Percentiles rank a stretch among this genome's conserved stretches.
Conservation (phyloP, 2,797 vertebrate species). For the Loriculus beryllinus region DNA sequence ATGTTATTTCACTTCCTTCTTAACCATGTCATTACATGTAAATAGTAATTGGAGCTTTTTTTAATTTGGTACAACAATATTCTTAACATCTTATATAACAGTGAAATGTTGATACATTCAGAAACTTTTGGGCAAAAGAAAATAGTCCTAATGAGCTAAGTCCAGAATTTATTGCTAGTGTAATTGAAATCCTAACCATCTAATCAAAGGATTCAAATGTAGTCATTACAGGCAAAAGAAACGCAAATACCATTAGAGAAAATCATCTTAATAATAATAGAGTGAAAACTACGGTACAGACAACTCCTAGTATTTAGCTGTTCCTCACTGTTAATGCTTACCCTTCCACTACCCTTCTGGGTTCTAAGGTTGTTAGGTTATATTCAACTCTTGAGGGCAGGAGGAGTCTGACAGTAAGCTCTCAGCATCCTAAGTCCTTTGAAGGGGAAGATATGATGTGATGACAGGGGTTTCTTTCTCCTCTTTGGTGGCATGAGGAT, state of each 20-base stretch:
- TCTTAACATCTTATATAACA: not conserved
- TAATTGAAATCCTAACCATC: not conserved
- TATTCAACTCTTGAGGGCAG: not conserved
- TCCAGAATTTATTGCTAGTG: not conserved
- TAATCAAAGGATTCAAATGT: not conserved
- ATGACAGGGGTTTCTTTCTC: not conserved
- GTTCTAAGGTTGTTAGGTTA: not conserved
- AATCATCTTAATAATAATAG: not conserved
- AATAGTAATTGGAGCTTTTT: not conserved
- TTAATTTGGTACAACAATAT: not conserved
- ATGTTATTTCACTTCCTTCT: not conserved
- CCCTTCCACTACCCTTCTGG: not conserved
- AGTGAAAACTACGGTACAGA: not conserved
- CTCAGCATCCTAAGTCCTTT: not conserved
- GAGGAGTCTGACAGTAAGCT: not conserved
- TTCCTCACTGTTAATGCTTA: not conserved
- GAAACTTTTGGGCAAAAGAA: not conserved
- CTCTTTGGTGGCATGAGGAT: not conserved
- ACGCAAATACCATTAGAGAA: not conserved
- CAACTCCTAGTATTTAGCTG: not conserved
- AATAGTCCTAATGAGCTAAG: not conserved
- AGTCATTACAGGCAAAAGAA: not conserved
- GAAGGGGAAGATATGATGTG: not conserved
- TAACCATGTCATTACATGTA: not conserved
- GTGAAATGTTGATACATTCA: not conserved